Evolutionary conservation across 2,888 invertebrate species (phyloP), one percentile per base, ranked within the genome.

Genomic region (Eupithecia inturbata): DNA sequence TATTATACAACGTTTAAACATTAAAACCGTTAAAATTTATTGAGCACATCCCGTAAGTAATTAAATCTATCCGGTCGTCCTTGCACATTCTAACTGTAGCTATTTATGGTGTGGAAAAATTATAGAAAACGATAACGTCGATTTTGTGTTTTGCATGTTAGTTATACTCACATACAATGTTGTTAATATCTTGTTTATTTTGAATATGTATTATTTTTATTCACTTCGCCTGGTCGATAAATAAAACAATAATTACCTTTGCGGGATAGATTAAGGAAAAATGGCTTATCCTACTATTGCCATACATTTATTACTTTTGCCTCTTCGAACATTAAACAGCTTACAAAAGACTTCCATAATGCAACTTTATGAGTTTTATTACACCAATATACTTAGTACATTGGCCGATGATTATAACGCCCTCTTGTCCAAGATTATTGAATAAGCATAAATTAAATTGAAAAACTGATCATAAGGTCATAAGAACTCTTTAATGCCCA

Each of bases 1-100:
- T 82, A 88, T 87, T 87, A 89, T 85, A 82, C 84, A 82, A 85
- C 82, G 88, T 88, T 87, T 86, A 85, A 87, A 88, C 76, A 74
- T 76, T 69, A 67, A 75, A 72, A 86, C 86, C 79, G 86, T 88
- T 90, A 88, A 87, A 88, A 89, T 88, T 87, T 88, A 89, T 89
- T 83, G 80, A 82, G 81, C 82, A 84, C 82, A 84, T 84, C 81
- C 79, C 80, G 82, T 85, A 88, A 90, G 88, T 89, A 87, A 88
- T 89, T 90, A 88, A 89, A 89, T 82, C 81, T 84, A 88, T 83
- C 88, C 85, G 79, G 87, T 84, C 83, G 81, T 81, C 85, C 85
- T 87, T 85, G 86, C 80, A 77, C 70, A 74, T 75, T 84, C 86
- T 89, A 89, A 89, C 87, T 86, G 88, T 85, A 81, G 78, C 79